Evolutionary conservation across 2,797 vertebrate genomes (phyloP), one percentile per base, ranked within the genome.

Genomic region (Microctenopoma stevenorrisi): DNA sequence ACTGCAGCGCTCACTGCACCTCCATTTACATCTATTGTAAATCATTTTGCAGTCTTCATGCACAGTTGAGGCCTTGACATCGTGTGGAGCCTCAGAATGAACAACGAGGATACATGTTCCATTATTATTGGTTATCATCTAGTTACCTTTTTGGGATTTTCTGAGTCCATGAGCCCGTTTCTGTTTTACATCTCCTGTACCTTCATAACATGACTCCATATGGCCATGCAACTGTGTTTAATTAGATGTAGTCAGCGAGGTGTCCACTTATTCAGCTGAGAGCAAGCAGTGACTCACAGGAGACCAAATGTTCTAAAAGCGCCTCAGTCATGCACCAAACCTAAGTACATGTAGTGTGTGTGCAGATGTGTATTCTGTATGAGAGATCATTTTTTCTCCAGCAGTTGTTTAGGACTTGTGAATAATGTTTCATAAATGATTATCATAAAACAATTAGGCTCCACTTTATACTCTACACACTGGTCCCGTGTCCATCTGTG

Each of bases 241-340:
- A 35, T 55, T 55, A 68, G 60, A 69, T 75, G 56, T 57, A 47
- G 57, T 72, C 84, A 61, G 56, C 25, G 53, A 70, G 44, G 73
- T 56, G 74, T 71, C 51, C 49, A 56, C 65, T 73, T 18, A 37
- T 76, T 74, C 56, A 64, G 85, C 79, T 66, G 48, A 69, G 66
- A 68, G 77, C 62, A 67, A 68, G 55, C 58, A 33, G 16, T 85
- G 85, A 83, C 61, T 85, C 82, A 85, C 43, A 8, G 51, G 61
- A 68, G 8, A 60, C 38, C 18, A 53, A 64, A 72, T 64, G 59
- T 60, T 76, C 63, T 70, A 25, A 64, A 78, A 69, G 61, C 59
- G 61, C 67, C 56, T 15, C 56, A 2, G 52, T 44, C 25, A 3
- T 53, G 43, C 18, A 62, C 56, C 18, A 22, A 30, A 46, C 22